Conservation (phyloP, 2,888 invertebrate species). For the Yponomeuta malinellus region DNA sequence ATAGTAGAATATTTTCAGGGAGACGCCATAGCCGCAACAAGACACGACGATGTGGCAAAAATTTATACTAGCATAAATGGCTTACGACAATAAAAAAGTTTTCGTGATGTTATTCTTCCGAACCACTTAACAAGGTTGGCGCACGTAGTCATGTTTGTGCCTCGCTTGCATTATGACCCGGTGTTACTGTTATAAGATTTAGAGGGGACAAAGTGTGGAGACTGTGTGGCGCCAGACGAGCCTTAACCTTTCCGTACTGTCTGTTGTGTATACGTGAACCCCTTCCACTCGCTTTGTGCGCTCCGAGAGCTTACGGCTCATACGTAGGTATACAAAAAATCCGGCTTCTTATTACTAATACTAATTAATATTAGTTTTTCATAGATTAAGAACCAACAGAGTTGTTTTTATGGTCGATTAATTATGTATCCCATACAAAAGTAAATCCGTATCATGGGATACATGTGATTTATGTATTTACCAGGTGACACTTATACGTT, state of each 20-base stretch:
- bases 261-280: conserved; percentile 14
- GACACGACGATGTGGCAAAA: conserved; percentile 1
- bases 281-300: conserved; percentile 9
- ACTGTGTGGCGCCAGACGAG: conserved; percentile 55
- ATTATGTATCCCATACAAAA: no score
- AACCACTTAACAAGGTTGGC: conserved; percentile 76
- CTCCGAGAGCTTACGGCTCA: neutral
- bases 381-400: no score
- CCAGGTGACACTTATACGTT: neutral
- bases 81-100: conserved; percentile 71
- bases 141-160: conserved; percentile 74
- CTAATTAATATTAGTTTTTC: no score
- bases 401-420: no score
- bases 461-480: no score
- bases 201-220: conserved; percentile 71
- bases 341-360: no score
- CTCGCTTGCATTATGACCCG: conserved; percentile 74
- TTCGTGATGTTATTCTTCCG: conserved; percentile 75
- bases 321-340: no score
- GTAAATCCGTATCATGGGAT: no score
- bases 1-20: neutral
- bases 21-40: neutral
- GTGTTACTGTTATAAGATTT: conserved; percentile 67
- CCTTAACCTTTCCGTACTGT: conserved; percentile 18
- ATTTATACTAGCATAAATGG: conserved; percentile 49